Base-by-base conservation (phyloP, 1,140 invertebrate species). In the Drosophila simulans region DNA sequence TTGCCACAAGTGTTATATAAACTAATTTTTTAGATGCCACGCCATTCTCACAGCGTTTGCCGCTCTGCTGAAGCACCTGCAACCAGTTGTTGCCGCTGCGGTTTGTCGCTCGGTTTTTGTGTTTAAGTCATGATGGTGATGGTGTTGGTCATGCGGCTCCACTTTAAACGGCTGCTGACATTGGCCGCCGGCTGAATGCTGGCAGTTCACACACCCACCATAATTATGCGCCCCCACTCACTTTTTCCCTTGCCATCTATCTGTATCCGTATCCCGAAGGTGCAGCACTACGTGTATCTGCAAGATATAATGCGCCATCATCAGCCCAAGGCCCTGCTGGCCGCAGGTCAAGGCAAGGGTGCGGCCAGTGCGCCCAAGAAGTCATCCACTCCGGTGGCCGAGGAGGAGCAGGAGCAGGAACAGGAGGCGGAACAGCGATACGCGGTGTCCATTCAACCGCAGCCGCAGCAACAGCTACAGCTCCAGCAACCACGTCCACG, bases 261-360 rank as follows among this genome's bases (percentile, higher is more conserved):
- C 42, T 17, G 35, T 37, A 57, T 60, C 58, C 34, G 46, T 68
- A 53, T 68, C 60, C 65, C 62, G 12, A 70, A 92, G 91, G 59
- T 92, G 48, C 90, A 91, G 56, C 91, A 91, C 46, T 92, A 78
- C 57, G 88, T 91, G 27, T 92, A 92, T 74, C 79, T 92, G 53
- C 91, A 92, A 88, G 91, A 92, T 40, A 79, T 91, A 22, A 88
- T 78, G 55, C 80, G 90, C 20, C 82, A 89, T 69, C 74, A 79
- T 39, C 90, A 91, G 46, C 74, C 86, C 58, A 90, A 90, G 68
- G 74, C 78, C 25, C 48, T 72, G 25, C 12, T 64, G 15, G 48
- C 75, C 8, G 37, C 73, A 27, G 63, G 72, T 77, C 90, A 90
- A 75, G 86, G 86, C 48, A 91, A 91, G 55, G 52, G 60, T 42